Conservation (phyloP, 1,140 invertebrate genomes). For the Panagrolaimus sp. region DNA sequence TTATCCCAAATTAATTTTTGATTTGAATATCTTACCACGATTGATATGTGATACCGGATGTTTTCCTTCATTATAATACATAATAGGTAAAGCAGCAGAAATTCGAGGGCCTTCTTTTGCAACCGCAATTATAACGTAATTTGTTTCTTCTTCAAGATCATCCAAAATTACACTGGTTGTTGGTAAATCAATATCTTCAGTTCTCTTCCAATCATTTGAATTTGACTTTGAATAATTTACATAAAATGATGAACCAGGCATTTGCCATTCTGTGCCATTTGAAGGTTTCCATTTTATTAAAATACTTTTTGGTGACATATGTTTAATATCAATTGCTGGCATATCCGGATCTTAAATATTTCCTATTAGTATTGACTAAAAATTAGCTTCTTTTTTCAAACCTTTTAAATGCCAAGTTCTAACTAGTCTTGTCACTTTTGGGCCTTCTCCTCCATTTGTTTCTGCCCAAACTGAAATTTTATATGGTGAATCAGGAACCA, state of each 20-base stretch:
- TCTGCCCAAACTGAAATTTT: slow-evolving; percentile 56
- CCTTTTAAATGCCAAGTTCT: slow-evolving; percentile 52
- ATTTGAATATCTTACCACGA: slow-evolving; percentile 33
- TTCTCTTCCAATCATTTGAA: slow-evolving; percentile 38
- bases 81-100: slow-evolving; percentile 27
- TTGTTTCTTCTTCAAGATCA: slow-evolving; percentile 39
- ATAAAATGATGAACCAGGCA: slow-evolving; percentile 54
- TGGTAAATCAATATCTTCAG: slow-evolving; percentile 44
- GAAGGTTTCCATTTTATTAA: slow-evolving; percentile 47
- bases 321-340: slow-evolving; percentile 41
- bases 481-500: slow-evolving; percentile 50
- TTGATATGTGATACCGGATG: slow-evolving; percentile 40
- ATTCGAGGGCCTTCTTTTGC: slow-evolving; percentile 45
- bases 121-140: slow-evolving; percentile 50
- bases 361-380: slow-evolving; percentile 14
- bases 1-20: background rate
- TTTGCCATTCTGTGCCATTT: slow-evolving; percentile 40
- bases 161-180: slow-evolving; percentile 36
- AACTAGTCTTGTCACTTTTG: slow-evolving; percentile 39
- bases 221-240: slow-evolving; percentile 49
- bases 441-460: slow-evolving; percentile 57
- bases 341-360: slow-evolving; percentile 43
- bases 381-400: slow-evolving; percentile 22
- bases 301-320: slow-evolving; percentile 31
- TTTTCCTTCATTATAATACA: slow-evolving; percentile 37